Conservation (phyloP, 2,113 vertebrate species). For the Platanista minor region DNA sequence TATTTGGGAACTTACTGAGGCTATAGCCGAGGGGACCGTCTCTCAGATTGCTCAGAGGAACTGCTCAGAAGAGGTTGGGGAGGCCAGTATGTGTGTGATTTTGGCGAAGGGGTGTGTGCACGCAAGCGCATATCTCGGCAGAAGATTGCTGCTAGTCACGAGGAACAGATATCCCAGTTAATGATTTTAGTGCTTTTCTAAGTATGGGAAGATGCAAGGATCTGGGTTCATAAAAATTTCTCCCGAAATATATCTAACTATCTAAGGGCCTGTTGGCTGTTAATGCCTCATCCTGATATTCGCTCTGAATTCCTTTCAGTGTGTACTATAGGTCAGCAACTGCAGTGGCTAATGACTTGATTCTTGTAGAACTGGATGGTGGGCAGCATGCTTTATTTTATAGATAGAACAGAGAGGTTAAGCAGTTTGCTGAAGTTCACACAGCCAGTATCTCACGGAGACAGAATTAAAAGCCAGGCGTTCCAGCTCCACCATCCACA, state of each 20-base stretch:
- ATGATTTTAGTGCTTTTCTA: too few species aligned
- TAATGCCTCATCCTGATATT: too few species aligned
- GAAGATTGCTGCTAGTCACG: neutral
- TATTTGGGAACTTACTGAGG: neutral
- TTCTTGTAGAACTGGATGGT: too few species aligned
- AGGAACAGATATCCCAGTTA: neutral
- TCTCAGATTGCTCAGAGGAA: neutral
- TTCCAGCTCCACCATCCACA: neutral
- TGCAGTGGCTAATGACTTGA: too few species aligned
- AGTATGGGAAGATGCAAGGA: too few species aligned
- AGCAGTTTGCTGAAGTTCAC: neutral
- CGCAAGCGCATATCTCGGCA: neutral
- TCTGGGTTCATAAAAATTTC: too few species aligned
- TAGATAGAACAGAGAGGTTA: neutral
- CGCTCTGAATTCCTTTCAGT: too few species aligned
- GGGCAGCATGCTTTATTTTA: too few species aligned
- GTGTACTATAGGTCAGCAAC: too few species aligned
- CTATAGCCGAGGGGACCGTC: neutral
- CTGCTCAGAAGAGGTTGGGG: neutral
- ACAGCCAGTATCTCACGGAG: neutral
- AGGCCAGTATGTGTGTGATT: neutral
- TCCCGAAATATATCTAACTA: too few species aligned
- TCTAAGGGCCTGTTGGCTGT: too few species aligned
- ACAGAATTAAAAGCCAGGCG: neutral
- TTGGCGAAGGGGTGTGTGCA: neutral